phyloP scores from a whole-genome alignment of 2,888 invertebrate species.

The Neoaliturus tenellus region DNA sequence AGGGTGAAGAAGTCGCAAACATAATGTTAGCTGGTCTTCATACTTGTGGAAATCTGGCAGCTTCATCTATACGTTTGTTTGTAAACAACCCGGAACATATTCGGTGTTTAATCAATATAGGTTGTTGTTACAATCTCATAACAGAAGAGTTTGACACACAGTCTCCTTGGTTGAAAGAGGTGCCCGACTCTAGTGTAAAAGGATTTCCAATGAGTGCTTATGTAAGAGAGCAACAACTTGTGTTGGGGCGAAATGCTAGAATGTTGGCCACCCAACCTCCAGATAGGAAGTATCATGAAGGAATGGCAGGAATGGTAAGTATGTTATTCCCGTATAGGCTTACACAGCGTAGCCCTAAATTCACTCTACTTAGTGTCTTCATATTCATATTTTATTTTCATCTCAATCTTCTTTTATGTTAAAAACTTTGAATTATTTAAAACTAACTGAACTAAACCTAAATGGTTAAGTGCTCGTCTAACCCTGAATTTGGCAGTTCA shows the following conservation, averaged over 20 bases:
- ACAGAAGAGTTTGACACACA: conserved; percentile 75
- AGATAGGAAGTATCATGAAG: conserved; percentile 78
- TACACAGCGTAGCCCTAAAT: too few species aligned
- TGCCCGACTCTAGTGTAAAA: conserved; percentile 67
- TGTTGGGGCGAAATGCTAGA: conserved; percentile 84
- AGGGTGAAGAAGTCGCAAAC: conserved; percentile 69
- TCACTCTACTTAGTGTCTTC: too few species aligned
- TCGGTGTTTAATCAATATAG: conserved; percentile 84
- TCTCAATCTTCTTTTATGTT: too few species aligned
- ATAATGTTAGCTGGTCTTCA: conserved; percentile 85
- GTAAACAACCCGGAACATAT: conserved; percentile 73
- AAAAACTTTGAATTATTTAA: too few species aligned
- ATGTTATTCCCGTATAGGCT: too few species aligned
- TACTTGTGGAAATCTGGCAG: conserved; percentile 91
- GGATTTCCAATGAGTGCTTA: conserved; percentile 84
- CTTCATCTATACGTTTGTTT: conserved; percentile 84
- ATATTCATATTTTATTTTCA: not conserved
- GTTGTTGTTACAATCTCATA: conserved; percentile 93
- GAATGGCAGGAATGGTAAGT: conserved; percentile 73
- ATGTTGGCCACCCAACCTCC: conserved; percentile 90
- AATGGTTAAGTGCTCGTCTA: too few species aligned
- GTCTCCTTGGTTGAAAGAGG: conserved; percentile 70
- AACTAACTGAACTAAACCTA: too few species aligned
- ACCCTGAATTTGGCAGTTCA: too few species aligned
- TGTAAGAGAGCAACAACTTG: conserved; percentile 74